These are phyloP conservation scores for Hemistola chrysoprasaria DNA, from an alignment of 2,888 invertebrate genomes.

Conservation along the genomic window DNA sequence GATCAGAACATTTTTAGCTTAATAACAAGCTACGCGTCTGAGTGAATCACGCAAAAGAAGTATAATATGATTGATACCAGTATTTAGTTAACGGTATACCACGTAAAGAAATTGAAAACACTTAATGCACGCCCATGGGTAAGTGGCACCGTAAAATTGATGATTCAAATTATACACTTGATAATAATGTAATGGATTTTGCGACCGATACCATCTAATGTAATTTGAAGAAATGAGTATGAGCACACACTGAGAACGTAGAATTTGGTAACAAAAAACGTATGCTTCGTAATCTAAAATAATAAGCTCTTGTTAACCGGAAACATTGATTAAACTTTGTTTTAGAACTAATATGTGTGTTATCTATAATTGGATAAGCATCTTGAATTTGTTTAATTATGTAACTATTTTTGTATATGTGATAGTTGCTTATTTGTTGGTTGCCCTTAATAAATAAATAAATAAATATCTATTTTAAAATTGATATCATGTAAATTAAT, in stretches of 20 bases:
- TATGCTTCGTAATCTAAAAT: slow-evolving; percentile 32
- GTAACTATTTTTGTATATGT: too few relatives aligned
- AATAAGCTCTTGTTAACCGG: slow-evolving; percentile 34
- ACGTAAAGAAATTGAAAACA: slow-evolving; percentile 47
- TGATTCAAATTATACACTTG: slow-evolving; percentile 41
- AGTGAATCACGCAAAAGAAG: slow-evolving; percentile 51
- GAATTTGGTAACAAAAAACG: slow-evolving; percentile 34
- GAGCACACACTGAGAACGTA: slow-evolving; percentile 34
- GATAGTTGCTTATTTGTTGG: too few relatives aligned
- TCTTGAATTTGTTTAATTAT: too few relatives aligned
- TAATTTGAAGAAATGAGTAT: slow-evolving; percentile 30
- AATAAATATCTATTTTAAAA: too few relatives aligned
- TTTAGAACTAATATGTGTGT: slow-evolving; percentile 4
- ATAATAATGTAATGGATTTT: slow-evolving; percentile 39
- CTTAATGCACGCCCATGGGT: slow-evolving; percentile 43
- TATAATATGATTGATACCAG: slow-evolving; percentile 66
- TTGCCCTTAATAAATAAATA: too few relatives aligned
- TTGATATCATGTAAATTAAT: slow-evolving; percentile 1
- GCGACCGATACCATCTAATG: slow-evolving; percentile 30
- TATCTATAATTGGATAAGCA: too few relatives aligned
- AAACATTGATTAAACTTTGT: slow-evolving; percentile 35
- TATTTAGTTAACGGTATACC: slow-evolving; percentile 64
- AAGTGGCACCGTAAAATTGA: slow-evolving; percentile 37
- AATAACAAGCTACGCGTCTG: slow-evolving; percentile 58
- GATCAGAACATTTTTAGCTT: slow-evolving; percentile 35